phyloP scores from a whole-genome alignment of 2,797 vertebrate species.

The Premnoplex brunnescens region DNA sequence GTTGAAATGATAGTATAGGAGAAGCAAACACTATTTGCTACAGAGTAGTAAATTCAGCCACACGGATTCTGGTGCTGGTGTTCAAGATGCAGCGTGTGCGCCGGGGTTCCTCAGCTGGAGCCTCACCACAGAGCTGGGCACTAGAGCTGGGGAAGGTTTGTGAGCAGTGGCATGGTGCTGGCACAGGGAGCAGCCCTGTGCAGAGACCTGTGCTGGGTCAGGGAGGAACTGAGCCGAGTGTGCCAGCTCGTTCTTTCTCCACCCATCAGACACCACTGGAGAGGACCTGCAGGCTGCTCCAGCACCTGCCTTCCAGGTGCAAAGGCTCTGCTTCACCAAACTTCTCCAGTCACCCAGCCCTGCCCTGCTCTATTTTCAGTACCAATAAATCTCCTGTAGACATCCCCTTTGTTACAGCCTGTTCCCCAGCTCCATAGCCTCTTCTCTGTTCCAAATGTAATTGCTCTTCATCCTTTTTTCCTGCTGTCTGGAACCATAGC shows the following conservation, averaged over 20 bases:
- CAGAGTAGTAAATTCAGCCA: neutral
- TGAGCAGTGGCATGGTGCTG: neutral
- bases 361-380: constrained; percentile 30
- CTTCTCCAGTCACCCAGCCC: neutral
- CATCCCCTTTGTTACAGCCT: constrained; percentile 42
- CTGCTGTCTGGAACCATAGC: constrained; percentile 43
- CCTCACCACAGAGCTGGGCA: neutral
- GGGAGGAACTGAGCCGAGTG: neutral
- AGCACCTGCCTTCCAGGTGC: neutral
- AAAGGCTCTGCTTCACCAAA: neutral
- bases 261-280: accelerated
- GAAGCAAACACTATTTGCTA: neutral
- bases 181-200: neutral
- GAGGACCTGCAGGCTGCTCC: neutral
- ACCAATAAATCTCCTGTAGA: constrained; percentile 31
- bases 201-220: accelerated
- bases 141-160: too few species aligned
- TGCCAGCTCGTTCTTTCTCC: neutral
- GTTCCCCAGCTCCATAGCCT: neutral
- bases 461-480: constrained; percentile 50
- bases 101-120: neutral
- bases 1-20: neutral
- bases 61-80: accelerated
- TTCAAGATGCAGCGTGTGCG: accelerated
- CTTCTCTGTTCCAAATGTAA: constrained; percentile 61